A percentile compares a stretch with the other conserved stretches of the same genome.
phyloP scores from a whole-genome alignment of 1,140 invertebrate genomes.

The Drosophila oshimai region DNA sequence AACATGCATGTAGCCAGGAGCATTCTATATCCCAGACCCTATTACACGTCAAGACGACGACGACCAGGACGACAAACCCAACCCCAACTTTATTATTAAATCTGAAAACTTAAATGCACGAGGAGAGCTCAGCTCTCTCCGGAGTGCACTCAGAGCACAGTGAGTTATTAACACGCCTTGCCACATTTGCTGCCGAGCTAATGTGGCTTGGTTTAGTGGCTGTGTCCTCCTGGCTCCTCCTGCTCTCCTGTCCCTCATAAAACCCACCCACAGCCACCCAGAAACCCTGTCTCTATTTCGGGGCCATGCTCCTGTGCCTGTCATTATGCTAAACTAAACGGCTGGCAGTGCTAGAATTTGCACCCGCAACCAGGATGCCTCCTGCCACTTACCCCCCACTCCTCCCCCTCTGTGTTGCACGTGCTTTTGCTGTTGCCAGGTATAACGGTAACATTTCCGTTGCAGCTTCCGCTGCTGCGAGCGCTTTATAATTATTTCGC shows the following conservation, averaged over 20 bases:
- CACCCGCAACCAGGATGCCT: slow-evolving; percentile 57
- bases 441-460: slow-evolving; percentile 79
- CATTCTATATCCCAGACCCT: too few relatives aligned
- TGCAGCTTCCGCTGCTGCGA: slow-evolving; percentile 75
- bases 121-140: slow-evolving; percentile 19
- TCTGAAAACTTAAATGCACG: slow-evolving; percentile 74
- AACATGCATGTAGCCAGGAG: slow-evolving; percentile 50
- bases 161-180: slow-evolving; percentile 81
- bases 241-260: too few relatives aligned
- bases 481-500: slow-evolving; percentile 81
- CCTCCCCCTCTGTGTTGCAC: slow-evolving; percentile 26
- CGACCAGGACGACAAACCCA: slow-evolving; percentile 38
- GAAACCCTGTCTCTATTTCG: slow-evolving; percentile 27
- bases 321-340: slow-evolving; percentile 81
- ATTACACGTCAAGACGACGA: slow-evolving; percentile 69
- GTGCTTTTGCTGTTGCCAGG: slow-evolving; percentile 74
- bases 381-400: neutral
- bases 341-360: slow-evolving; percentile 79
- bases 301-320: slow-evolving; percentile 60
- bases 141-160: slow-evolving; percentile 66
- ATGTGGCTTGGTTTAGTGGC: slow-evolving; percentile 78
- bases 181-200: slow-evolving; percentile 78
- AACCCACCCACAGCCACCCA: neutral
- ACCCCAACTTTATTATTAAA: slow-evolving; percentile 72
- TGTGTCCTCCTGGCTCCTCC: too few relatives aligned